A percentile compares a stretch with the other conserved stretches of the same genome.
Evolutionary conservation across 35 echinoderm and acorn worm species (phyloP).

Genomic region (Apostichopus japonicus): DNA sequence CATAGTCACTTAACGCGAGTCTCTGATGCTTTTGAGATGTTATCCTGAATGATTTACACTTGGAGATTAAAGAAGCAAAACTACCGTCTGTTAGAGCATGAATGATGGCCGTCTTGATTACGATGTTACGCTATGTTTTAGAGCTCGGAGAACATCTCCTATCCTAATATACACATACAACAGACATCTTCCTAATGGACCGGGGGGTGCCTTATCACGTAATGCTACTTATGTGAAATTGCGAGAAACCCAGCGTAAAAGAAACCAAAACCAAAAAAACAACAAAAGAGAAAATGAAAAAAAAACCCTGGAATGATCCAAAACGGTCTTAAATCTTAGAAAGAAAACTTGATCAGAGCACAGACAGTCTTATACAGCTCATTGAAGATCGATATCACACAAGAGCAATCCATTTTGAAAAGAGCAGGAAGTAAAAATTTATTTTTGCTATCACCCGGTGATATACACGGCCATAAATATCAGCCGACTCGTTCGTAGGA

Average conservation of each 20-base stretch:
- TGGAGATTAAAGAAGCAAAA: background rate
- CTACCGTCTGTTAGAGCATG: background rate
- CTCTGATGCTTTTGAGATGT: background rate
- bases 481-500: background rate
- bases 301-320: background rate
- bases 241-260: background rate
- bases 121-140: background rate
- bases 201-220: background rate
- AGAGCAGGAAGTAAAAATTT: slow-evolving; percentile 37
- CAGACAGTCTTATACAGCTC: background rate
- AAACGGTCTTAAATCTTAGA: slow-evolving; percentile 37
- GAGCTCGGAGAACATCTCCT: no score
- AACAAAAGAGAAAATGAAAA: background rate
- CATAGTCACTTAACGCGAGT: background rate
- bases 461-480: slow-evolving; percentile 47
- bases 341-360: background rate
- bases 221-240: slow-evolving; percentile 32
- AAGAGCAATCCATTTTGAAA: slow-evolving; percentile 52
- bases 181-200: background rate
- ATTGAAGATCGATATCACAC: slow-evolving; percentile 26
- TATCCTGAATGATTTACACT: slow-evolving; percentile 24
- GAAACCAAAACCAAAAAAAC: background rate
- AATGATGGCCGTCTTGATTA: slow-evolving; percentile 34
- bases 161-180: background rate
- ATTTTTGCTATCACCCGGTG: slow-evolving; percentile 45